Conservation (phyloP, 2,113 vertebrate species). For the Cettia cetti region DNA sequence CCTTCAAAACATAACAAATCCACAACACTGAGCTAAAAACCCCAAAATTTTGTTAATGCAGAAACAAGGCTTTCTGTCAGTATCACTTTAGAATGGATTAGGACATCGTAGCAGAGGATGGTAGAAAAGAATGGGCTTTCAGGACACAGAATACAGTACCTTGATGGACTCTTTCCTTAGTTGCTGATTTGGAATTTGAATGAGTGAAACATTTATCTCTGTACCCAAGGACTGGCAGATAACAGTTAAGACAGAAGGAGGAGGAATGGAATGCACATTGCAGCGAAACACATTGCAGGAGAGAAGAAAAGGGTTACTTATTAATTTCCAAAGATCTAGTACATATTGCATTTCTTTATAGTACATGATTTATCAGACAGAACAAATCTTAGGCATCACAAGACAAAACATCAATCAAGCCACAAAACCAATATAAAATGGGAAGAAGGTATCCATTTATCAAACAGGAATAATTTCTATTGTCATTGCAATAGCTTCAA, state of each 20-base stretch:
- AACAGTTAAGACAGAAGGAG: conserved; percentile 78
- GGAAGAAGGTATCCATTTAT: conserved; percentile 49
- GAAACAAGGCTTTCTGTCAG: neutral
- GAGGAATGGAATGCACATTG: conserved; percentile 74
- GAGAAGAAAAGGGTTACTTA: conserved; percentile 71
- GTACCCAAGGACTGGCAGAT: conserved; percentile 90
- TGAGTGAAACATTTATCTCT: conserved; percentile 96
- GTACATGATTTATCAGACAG: conserved; percentile 56
- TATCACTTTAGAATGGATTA: conserved; percentile 10
- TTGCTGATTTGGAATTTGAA: conserved; percentile 87
- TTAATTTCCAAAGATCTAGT: conserved; percentile 64
- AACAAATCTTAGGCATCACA: conserved; percentile 39
- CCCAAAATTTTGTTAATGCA: neutral
- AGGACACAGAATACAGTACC: conserved; percentile 82
- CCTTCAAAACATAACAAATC: neutral
- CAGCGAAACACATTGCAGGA: conserved; percentile 67
- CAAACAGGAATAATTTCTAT: conserved; percentile 20
- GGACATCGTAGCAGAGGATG: conserved; percentile 15
- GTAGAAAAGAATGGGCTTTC: conserved; percentile 38
- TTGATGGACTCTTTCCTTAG: conserved; percentile 89
- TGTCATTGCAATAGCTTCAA: conserved; percentile 48
- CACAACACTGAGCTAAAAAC: neutral
- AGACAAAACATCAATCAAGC: conserved; percentile 55
- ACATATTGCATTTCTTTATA: conserved; percentile 57
- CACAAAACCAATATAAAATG: conserved; percentile 45